Base-by-base conservation (phyloP, 2,888 invertebrate species). In the Drosophila infuscata region DNA sequence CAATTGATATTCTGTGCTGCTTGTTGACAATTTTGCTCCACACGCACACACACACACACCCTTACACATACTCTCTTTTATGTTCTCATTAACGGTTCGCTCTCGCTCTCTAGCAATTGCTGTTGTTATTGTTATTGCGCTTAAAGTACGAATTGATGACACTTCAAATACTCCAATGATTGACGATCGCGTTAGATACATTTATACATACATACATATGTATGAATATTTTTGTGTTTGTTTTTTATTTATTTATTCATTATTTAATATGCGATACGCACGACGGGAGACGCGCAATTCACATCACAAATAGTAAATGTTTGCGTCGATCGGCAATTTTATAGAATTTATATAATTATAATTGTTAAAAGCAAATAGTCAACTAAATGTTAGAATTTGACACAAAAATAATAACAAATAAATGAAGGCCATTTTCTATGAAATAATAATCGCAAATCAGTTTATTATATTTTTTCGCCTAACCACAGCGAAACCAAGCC, bases 21-120 rank as follows among this genome's bases (percentile, higher is more conserved):
- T 12, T 46, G 85, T 86, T 83, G 83, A 85, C 83, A 84, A 69
- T 71, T 76, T 67, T 64, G 53, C 65, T 63, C 68, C 59, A n/a
- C 43, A 17, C 48, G n/a, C 36, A 32, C 32, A 9, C 15, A 25
- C 54, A 49, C 29, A 38, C 3, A 30, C 25, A 33, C 58, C 17
- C 2, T n/a, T 8, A 25, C 30, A 9, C 41, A 41, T n/a, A 38
- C 63, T 36, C 63, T 57, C 59, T 66, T 52, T 29, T 17, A 35
- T 17, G 36, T 48, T 64, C 36, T 46, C 30, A 53, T 48, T 59
- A 29, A 25, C 43, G 30, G 8, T 46, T 15, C 25, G 15, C 58
- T 60, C 75, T 32, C 53, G 51, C 33, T 51, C 46, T 25, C 46
- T 8, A 57, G 48, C 63, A 75, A 61, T 64, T 61, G 52, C 20